Evolutionary conservation across 1,140 invertebrate species (phyloP), one percentile per base, ranked within the genome.

Genomic region (Cydia amplana): DNA sequence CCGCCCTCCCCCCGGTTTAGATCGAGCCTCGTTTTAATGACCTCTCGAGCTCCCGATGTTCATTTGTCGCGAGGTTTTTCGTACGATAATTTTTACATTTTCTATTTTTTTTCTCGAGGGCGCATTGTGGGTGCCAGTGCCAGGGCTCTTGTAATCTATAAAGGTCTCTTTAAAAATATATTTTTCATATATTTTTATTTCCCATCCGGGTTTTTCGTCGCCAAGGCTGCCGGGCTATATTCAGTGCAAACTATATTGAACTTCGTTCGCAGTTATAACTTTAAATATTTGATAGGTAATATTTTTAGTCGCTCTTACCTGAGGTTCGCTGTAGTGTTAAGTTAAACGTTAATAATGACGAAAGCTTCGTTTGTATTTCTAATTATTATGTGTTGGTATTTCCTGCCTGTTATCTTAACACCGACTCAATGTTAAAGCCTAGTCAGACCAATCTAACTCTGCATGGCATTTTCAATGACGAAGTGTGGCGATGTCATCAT

Each of bases 1-100:
- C 67, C 77, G 72, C 76, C 75, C 63, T 76, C 80, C 78, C 76
- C 83, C 84, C 77, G 82, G 76, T 92, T 91, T 91, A 91, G 88
- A 92, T 89, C 86, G 88, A 89, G 89, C 83, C 87, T 82, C 87
- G 83, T 89, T 91, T 92, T 92, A 92, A 92, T 91, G 91, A 92
- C 91, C 91, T 91, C 91, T 92, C 85, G 79, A 92, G 85, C 78
- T 80, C 82, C 84, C 89, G 90, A 92, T 92, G 90, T 91, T 92
- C 91, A 92, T 91, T 92, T 92, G 91, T 91, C 91, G 91, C 87
- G 78, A 83, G 89, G 87, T 85, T 87, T 91, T 88, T 87, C 87
- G 84, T 91, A 89, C 86, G 89, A 92, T 89, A 90, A 89, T 92
- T 87, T 87, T 88, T 81, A 80, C 85, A 83, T 90, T 89, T 88